Base-by-base conservation (phyloP, 2,797 vertebrate genomes). In the Octomys mimax region DNA sequence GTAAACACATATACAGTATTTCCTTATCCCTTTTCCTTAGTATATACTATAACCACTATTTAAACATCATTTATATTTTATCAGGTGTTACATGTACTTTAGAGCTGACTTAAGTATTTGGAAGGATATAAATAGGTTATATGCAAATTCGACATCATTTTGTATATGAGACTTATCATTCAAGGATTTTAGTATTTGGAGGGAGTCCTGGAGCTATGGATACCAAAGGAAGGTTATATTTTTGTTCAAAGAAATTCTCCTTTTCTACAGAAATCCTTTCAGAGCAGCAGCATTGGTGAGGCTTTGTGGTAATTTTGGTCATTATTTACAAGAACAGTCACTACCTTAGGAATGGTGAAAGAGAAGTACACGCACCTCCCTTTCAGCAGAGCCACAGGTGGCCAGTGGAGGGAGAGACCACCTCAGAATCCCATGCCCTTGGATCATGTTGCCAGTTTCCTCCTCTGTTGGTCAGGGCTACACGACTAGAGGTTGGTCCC, bases 191-290 rank as follows among this genome's bases (percentile, higher is more conserved):
- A 18, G 9, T 68, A 12, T 46, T n/a, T 5, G 31, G 14, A 39
- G 19, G 33, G 39, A 71, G 7, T 36, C 31, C 78, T 42, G 52
- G 84, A 71, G 24, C 64, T 13, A 49, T 59, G 22, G 52, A 36
- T 46, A 61, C 16, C 39, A 59, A 92, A 33, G 16, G 73, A 49
- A 16, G 33, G 6, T 33, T 57, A 11, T 71, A 68, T 87, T 92
- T 68, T 31, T 66, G 49, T 89, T 95, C 46, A 87, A 18, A 52
- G 24, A 33, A 26, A 84, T 70, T 83, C 36, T 93, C 46, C 92
- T 71, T 89, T 95, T 94, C 77, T 88, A 4, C 2, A 82, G 66
- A 94, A 94, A 46, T 39, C 28, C 18, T 91, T 21, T 81, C n/a
- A 18, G 3, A 42, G 52, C 14, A 66, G 57, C 21, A 13, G 61